phyloP scores from a whole-genome alignment of 2,797 vertebrate species.

The Onychomys arenicola region DNA sequence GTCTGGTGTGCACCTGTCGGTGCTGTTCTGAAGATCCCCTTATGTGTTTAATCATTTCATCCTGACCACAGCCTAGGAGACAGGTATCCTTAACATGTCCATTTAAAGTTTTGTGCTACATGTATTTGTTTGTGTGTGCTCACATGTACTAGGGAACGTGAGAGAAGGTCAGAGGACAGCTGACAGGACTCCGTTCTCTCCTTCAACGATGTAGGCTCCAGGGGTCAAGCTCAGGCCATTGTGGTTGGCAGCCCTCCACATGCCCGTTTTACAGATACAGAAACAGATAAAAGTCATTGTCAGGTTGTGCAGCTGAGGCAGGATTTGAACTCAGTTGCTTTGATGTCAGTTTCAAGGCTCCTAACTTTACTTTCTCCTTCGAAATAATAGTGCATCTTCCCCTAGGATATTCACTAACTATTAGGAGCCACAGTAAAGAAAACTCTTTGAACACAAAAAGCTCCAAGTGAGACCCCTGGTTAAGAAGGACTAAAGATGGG shows the following conservation, averaged over 20 bases:
- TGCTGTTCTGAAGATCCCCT: conserved; percentile 23
- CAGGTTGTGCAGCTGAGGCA: not conserved
- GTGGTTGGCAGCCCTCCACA: not conserved
- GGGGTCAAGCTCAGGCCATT: no score
- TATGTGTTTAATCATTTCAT: not conserved
- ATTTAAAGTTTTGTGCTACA: not conserved
- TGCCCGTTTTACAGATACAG: not conserved
- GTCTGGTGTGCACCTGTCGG: not conserved
- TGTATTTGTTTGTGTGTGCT: not conserved
- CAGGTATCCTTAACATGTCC: not conserved
- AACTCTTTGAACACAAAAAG: conserved; percentile 3
- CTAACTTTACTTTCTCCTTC: not conserved
- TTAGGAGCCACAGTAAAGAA: not conserved
- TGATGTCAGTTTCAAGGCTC: not conserved
- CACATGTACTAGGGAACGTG: not conserved
- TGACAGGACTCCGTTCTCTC: not conserved
- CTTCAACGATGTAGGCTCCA: not conserved
- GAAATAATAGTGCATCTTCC: not conserved
- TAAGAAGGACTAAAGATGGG: not conserved
- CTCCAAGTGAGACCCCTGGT: not conserved
- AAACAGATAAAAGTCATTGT: not conserved
- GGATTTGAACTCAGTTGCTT: conserved; percentile 22
- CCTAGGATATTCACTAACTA: not conserved
- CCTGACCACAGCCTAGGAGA: not conserved
- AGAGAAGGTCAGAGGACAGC: not conserved